These are phyloP conservation scores for Saxidomus purpurata DNA, from an alignment of 1,140 invertebrate genomes.

Conservation along the genomic window DNA sequence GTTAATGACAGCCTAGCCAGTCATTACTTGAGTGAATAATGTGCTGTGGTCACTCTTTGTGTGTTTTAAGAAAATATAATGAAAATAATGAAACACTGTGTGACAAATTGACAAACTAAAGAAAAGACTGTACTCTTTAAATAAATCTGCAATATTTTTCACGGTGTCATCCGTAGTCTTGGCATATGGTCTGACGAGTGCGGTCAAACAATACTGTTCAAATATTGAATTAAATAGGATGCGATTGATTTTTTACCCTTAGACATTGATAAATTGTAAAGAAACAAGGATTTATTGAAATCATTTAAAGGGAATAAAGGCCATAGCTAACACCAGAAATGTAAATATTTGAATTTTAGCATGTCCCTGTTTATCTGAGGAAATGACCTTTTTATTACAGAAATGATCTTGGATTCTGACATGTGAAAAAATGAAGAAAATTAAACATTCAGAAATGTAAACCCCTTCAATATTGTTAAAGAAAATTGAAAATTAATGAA, in stretches of 20 bases:
- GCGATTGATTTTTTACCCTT: conserved; percentile 51
- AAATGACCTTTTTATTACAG: background rate
- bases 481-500: conserved; percentile 46
- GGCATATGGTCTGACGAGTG: conserved; percentile 47
- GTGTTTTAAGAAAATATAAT: background rate
- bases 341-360: conserved; percentile 59
- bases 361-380: conserved; percentile 17
- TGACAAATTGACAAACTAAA: conserved; percentile 17
- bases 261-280: conserved; percentile 57
- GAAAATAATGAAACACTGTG: background rate
- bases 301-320: background rate
- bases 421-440: conserved; percentile 31
- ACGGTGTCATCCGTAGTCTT: conserved; percentile 35
- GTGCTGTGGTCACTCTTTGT: conserved; percentile 10
- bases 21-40: conserved; percentile 36
- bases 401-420: background rate
- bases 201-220: conserved; percentile 46
- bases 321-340: conserved; percentile 30
- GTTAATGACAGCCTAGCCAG: conserved; percentile 19
- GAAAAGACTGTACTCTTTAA: conserved; percentile 18
- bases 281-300: conserved; percentile 61
- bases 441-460: conserved; percentile 2
- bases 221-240: conserved; percentile 63
- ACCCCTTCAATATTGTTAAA: background rate
- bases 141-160: conserved; percentile 48